phyloP scores from a whole-genome alignment of 2,113 vertebrate species.

The Cyrtonyx montezumae region DNA sequence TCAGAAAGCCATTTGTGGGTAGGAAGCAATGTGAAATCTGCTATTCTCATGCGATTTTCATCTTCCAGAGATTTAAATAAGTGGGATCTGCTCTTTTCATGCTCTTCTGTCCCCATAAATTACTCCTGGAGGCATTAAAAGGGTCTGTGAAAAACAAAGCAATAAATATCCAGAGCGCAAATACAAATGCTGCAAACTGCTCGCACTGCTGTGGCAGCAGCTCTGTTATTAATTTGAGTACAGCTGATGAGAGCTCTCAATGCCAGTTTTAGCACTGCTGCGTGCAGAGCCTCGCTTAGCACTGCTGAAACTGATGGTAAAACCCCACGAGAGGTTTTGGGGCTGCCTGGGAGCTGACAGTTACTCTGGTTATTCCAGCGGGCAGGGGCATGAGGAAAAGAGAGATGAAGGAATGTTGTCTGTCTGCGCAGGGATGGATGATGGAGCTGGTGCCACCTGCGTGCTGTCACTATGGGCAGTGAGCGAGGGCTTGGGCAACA shows the following conservation, averaged over 20 bases:
- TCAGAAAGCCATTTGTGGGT: slow-evolving; percentile 13
- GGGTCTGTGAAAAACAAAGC: slow-evolving; percentile 24
- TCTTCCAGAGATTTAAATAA: slow-evolving; percentile 32
- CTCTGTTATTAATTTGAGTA: slow-evolving; percentile 36
- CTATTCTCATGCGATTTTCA: slow-evolving; percentile 33
- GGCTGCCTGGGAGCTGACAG: not conserved
- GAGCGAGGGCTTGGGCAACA: not conserved
- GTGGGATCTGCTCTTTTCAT: not conserved
- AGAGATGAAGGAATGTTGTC: not conserved
- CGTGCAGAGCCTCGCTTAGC: not conserved
- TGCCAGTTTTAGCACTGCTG: not conserved
- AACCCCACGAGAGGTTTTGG: not conserved
- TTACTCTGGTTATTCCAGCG: not conserved
- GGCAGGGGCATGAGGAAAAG: not conserved
- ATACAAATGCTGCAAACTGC: not conserved
- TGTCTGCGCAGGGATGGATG: not conserved
- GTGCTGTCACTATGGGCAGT: not conserved
- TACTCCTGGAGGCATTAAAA: slow-evolving; percentile 54
- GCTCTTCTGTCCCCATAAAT: slow-evolving; percentile 55
- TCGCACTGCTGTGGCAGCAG: slow-evolving; percentile 23
- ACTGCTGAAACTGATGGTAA: not conserved
- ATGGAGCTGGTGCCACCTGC: not conserved
- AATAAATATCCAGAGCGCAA: slow-evolving; percentile 52
- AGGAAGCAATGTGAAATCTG: slow-evolving; percentile 27
- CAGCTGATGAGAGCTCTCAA: slow-evolving; percentile 3